Conservation (phyloP, 2,888 invertebrate genomes). For the Phaonia tiefii region DNA sequence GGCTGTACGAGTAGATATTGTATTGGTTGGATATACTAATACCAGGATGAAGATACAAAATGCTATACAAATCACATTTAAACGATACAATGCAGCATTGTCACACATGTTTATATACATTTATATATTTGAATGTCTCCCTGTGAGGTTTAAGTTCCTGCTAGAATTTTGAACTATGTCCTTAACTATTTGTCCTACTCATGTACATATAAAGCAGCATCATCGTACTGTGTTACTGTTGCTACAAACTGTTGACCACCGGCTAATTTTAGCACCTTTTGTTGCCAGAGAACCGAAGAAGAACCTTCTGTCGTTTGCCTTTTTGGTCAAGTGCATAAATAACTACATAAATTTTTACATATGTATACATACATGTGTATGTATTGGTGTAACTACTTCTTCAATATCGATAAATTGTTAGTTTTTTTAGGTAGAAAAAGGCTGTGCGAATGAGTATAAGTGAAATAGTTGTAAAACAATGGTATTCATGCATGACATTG, state of each 20-base stretch:
- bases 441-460: background rate
- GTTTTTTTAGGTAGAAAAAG: background rate
- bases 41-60: too few relatives aligned
- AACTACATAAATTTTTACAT: conserved; percentile 6
- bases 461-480: conserved; percentile 26
- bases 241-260: conserved; percentile 8
- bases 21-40: background rate
- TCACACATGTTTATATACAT: background rate
- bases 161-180: too few relatives aligned
- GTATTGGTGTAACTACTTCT: conserved; percentile 18
- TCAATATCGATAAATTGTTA: conserved; percentile 32
- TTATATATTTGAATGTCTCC: background rate
- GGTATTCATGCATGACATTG: conserved; percentile 46
- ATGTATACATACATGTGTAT: conserved; percentile 1
- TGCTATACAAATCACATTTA: conserved; percentile 36
- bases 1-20: background rate
- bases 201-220: background rate
- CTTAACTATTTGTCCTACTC: background rate
- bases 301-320: conserved; percentile 8
- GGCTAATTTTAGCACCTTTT: conserved; percentile 49
- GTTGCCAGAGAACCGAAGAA: conserved; percentile 28
- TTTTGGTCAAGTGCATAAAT: conserved; percentile 43
- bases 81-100: conserved; percentile 14
- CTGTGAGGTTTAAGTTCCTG: background rate
- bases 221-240: conserved; percentile 11